Evolutionary conservation across 35 echinoderm and acorn worm genomes (phyloP).

Genomic region (Ptychodera flava): DNA sequence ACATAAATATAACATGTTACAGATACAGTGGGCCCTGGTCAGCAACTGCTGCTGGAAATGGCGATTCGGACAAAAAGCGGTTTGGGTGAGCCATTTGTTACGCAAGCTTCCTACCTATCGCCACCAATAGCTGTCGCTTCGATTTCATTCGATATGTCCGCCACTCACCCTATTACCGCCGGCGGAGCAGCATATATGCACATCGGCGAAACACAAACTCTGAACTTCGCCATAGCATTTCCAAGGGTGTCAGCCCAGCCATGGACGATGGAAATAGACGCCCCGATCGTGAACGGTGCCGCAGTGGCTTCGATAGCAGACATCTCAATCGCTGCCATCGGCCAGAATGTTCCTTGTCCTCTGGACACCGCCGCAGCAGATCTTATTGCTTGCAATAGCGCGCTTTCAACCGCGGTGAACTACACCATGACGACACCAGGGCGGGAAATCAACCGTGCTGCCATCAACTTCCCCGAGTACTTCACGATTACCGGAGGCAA

Average conservation of each 20-base stretch:
- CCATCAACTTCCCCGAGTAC: not conserved
- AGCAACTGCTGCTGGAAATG: too few species aligned
- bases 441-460: not conserved
- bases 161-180: too few species aligned
- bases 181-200: not conserved
- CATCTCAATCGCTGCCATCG: not conserved
- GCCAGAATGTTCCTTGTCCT: not conserved
- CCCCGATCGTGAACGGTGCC: not conserved
- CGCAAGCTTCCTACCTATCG: too few species aligned
- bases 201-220: not conserved
- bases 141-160: too few species aligned
- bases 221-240: not conserved
- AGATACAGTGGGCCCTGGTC: not conserved
- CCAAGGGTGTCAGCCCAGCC: not conserved
- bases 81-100: too few species aligned
- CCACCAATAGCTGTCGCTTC: too few species aligned
- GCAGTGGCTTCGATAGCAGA: not conserved
- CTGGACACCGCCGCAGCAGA: not conserved
- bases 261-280: not conserved
- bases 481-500: not conserved
- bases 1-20: too few species aligned
- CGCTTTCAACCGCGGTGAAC: not conserved
- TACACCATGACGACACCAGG: not conserved
- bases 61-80: too few species aligned
- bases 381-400: not conserved